phyloP scores from a whole-genome alignment of 2,113 vertebrate genomes.

The Notothenia coriiceps region DNA sequence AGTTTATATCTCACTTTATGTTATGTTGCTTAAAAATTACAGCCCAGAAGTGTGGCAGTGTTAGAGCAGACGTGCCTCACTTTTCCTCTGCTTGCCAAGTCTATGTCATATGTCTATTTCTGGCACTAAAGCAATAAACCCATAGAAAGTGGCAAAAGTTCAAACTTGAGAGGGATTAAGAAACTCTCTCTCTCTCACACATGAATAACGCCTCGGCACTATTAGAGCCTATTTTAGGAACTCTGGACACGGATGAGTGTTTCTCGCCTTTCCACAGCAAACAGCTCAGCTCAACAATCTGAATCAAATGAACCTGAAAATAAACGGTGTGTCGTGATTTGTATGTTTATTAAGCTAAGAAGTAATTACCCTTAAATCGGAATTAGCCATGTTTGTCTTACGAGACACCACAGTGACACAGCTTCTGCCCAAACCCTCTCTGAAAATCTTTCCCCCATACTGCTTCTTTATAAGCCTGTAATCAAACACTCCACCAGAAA shows the following conservation, averaged over 20 bases:
- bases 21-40: neutral
- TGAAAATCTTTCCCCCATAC: too few species aligned
- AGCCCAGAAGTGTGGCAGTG: neutral
- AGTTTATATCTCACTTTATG: neutral
- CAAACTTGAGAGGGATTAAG: conserved; percentile 24
- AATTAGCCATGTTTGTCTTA: neutral
- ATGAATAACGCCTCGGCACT: conserved; percentile 3
- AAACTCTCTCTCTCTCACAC: neutral
- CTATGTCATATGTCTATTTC: conserved; percentile 43
- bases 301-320: neutral
- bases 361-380: neutral
- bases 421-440: too few species aligned
- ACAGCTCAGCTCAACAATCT: neutral
- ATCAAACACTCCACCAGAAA: too few species aligned
- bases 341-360: neutral
- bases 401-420: too few species aligned
- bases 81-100: neutral
- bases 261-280: conserved; percentile 12
- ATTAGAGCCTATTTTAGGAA: conserved; percentile 35
- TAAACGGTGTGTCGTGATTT: neutral
- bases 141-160: conserved; percentile 20
- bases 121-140: neutral
- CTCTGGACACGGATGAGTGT: conserved; percentile 11
- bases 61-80: neutral
- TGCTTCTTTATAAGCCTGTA: too few species aligned